Conservation (phyloP, 2,888 invertebrate species). For the Meteorus cinctellus region DNA sequence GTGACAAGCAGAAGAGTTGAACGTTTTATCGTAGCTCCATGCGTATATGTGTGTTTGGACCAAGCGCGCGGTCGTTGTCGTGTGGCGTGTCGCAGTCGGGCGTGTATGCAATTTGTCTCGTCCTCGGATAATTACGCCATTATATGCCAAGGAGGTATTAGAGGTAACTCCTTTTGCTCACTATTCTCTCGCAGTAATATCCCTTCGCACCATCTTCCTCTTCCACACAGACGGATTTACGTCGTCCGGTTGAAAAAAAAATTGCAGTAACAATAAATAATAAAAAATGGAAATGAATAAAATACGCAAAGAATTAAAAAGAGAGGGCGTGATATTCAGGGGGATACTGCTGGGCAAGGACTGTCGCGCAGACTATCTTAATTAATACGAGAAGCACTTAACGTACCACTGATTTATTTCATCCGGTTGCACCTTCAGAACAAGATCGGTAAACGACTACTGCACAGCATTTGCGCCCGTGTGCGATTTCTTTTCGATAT, state of each 20-base stretch:
- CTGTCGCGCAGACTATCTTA: slow-evolving; percentile 61
- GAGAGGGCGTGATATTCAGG: slow-evolving; percentile 27
- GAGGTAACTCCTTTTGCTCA: background rate
- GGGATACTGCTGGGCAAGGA: slow-evolving; percentile 42
- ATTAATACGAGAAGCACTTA: slow-evolving; percentile 64
- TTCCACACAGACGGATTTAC: slow-evolving; percentile 10
- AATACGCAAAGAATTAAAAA: slow-evolving; percentile 7
- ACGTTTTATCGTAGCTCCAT: slow-evolving; percentile 30
- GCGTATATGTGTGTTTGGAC: slow-evolving; percentile 24
- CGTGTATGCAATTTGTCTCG: slow-evolving; percentile 71
- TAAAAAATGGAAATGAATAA: background rate
- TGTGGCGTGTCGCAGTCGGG: slow-evolving; percentile 63
- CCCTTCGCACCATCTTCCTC: slow-evolving; percentile 28
- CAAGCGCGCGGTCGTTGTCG: slow-evolving; percentile 14
- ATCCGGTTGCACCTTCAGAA: slow-evolving; percentile 56
- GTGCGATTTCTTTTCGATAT: slow-evolving; percentile 42
- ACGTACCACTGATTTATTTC: slow-evolving; percentile 61
- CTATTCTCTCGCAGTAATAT: slow-evolving; percentile 51
- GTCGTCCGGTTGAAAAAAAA: background rate
- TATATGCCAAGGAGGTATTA: slow-evolving; percentile 51
- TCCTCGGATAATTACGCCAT: slow-evolving; percentile 70
- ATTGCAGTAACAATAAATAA: background rate
- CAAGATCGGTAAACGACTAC: slow-evolving; percentile 13
- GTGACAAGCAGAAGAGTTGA: slow-evolving; percentile 8
- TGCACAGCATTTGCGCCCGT: slow-evolving; percentile 1